Conservation (phyloP, 2,888 invertebrate genomes). For the Cosmopolites sordidus region DNA sequence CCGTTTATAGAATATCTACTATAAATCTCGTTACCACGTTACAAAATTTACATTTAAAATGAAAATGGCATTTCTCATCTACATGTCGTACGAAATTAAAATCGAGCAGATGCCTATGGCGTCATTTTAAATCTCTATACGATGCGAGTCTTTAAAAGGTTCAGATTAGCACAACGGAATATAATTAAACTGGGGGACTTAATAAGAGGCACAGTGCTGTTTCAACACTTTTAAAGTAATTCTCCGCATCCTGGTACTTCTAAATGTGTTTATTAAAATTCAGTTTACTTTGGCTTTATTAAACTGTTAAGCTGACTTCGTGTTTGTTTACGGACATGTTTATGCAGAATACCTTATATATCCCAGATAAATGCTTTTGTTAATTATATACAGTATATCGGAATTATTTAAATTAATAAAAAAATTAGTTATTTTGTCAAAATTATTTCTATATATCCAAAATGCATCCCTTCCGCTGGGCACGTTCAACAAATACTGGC, state of each 20-base stretch:
- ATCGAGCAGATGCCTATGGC: not conserved
- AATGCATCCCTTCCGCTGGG: too few species aligned
- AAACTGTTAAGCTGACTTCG: not conserved
- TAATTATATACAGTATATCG: too few species aligned
- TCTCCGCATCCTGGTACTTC: slow-evolving; percentile 6
- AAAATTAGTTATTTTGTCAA: too few species aligned
- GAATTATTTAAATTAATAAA: too few species aligned
- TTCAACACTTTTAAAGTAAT: slow-evolving; percentile 17
- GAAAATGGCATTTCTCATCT: not conserved
- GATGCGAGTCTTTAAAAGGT: slow-evolving; percentile 4
- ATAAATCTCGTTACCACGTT: not conserved
- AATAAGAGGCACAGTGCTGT: slow-evolving; percentile 8
- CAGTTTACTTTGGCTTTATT: slow-evolving; percentile 16
- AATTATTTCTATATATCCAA: too few species aligned
- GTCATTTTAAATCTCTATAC: not conserved
- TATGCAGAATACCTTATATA: too few species aligned
- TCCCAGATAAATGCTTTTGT: too few species aligned
- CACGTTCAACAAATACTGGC: too few species aligned
- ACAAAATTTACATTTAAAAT: slow-evolving; percentile 6
- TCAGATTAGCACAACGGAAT: slow-evolving; percentile 9
- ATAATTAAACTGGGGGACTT: slow-evolving; percentile 11
- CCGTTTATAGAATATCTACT: too few species aligned
- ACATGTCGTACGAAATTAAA: not conserved
- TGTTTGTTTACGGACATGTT: too few species aligned
- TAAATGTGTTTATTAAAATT: slow-evolving; percentile 21